Conservation (phyloP, 2,113 vertebrate species). For the Arenaria interpres region DNA sequence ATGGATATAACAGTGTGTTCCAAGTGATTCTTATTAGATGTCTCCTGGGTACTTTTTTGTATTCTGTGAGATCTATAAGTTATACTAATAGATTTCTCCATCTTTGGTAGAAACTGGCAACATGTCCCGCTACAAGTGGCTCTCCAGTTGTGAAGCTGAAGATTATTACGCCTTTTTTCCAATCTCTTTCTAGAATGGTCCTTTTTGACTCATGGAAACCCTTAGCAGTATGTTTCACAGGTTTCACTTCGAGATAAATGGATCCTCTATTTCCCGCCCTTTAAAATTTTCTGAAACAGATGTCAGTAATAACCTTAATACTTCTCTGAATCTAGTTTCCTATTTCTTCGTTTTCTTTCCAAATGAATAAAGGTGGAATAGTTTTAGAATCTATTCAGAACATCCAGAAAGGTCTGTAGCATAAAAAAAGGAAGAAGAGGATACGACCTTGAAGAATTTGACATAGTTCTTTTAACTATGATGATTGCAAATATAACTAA, state of each 20-base stretch:
- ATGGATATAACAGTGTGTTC: neutral
- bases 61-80: neutral
- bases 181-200: neutral
- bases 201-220: neutral
- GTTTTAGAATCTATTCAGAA: neutral
- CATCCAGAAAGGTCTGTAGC: neutral
- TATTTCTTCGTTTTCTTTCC: neutral
- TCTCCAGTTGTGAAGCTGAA: neutral
- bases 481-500: neutral
- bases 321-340: neutral
- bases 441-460: neutral
- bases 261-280: neutral
- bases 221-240: neutral
- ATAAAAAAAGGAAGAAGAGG: neutral
- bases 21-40: neutral
- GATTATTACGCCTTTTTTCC: neutral
- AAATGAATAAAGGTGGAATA: neutral
- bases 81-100: neutral
- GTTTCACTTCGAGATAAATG: neutral
- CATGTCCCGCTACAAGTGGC: neutral
- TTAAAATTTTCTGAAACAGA: neutral
- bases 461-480: neutral
- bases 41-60: neutral
- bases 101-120: neutral
- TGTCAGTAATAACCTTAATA: neutral